Evolutionary conservation across 2,888 invertebrate genomes (phyloP).

Genomic region (Amphipyra berbera): DNA sequence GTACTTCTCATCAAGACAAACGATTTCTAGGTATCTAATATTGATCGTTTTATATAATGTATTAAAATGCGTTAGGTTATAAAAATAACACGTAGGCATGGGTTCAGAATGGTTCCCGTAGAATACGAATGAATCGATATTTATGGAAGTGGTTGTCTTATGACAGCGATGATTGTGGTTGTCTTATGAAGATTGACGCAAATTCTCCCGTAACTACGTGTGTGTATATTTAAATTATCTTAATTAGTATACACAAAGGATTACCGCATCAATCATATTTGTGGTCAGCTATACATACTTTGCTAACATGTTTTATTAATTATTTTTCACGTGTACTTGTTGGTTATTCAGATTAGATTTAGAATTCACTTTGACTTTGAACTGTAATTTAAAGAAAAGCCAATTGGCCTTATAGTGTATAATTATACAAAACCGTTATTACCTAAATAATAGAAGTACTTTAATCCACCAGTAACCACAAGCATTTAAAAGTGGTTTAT

Average conservation of each 20-base stretch:
- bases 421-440: too few species aligned
- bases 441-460: too few species aligned
- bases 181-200: conserved; percentile 62
- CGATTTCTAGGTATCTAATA: conserved; percentile 9
- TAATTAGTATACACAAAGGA: conserved; percentile 46
- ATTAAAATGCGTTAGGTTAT: conserved; percentile 31
- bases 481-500: too few species aligned
- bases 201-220: conserved; percentile 60
- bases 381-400: too few species aligned
- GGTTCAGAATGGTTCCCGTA: conserved; percentile 24
- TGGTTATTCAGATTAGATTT: too few species aligned
- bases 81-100: conserved; percentile 34
- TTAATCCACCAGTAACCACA: too few species aligned
- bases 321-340: not conserved
- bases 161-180: conserved; percentile 46
- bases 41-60: conserved; percentile 29
- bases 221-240: conserved; percentile 51
- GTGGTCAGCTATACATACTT: conserved; percentile 23
- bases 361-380: too few species aligned
- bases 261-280: conserved; percentile 35
- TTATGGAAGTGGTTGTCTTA: conserved; percentile 61
- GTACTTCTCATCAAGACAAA: conserved; percentile 1
- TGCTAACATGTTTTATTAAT: conserved; percentile 17
- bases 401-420: too few species aligned
- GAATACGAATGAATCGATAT: conserved; percentile 66